Evolutionary conservation across 2,113 vertebrate genomes (phyloP), one percentile per base, ranked within the genome.

Genomic region (Bubalus kerabau): DNA sequence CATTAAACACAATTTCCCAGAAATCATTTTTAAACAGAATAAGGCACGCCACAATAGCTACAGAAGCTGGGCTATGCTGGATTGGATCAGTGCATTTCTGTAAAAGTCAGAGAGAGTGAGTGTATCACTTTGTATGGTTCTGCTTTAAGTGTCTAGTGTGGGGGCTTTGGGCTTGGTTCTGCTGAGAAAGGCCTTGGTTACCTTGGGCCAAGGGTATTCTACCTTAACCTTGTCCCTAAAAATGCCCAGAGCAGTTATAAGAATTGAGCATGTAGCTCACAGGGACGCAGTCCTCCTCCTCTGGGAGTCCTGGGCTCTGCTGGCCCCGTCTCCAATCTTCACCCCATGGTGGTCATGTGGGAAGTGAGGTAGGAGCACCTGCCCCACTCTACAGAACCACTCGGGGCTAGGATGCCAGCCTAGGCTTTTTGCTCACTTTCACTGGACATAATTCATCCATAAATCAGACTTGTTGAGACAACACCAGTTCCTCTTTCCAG

Each of bases 401-500:
- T 32, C 3, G 2, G 48, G 57, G n/a, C 60, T 32, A 32, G 60
- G 60, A 64, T 32, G 36, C 54, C 48, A 84, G 90, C 57, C 56
- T 50, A 78, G 71, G 64, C 94, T 81, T 8, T 15, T 60, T n/a
- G 16, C 14, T 92, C 94, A 82, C 93, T 97, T 97, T 94, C 81
- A 71, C 86, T 78, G 78, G 81, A 93, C 92, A 90, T 8, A 2
- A 52, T 40, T 71, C 86, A 87, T 56, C 97, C 96, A 91, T 76
- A 96, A 97, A 94, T 97, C 95, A 97, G 85, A 67, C 86, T 76
- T 54, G 64, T 54, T 64, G 74, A 92, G 87, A 88, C 52, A 74
- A 71, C 21, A 21, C 13, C 52, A 56, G 84, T 97, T 97, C 96
- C 94, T 92, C 95, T 93, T 97, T 74, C 62, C 43, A 93, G 83